phyloP scores from a whole-genome alignment of 2,113 vertebrate species.

The Puntigrus tetrazona region DNA sequence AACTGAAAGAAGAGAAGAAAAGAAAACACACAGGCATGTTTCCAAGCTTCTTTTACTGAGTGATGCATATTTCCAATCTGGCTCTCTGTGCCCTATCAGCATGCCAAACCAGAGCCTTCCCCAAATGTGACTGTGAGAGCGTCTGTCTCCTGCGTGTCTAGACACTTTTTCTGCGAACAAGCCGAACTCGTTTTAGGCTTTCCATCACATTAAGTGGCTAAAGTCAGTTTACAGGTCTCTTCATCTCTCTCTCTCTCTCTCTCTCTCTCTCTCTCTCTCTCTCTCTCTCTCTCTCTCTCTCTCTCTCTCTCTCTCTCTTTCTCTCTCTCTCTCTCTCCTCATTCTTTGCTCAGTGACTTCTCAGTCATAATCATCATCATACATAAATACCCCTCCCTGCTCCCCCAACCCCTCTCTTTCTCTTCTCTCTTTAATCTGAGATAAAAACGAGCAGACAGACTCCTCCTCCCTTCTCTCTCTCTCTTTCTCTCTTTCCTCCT shows the following conservation, averaged over 20 bases:
- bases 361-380: slow-evolving; percentile 60
- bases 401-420: slow-evolving; percentile 55
- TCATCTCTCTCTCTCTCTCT: slow-evolving; percentile 43
- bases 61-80: slow-evolving; percentile 23
- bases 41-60: slow-evolving; percentile 18
- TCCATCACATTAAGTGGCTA: slow-evolving; percentile 15
- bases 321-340: slow-evolving; percentile 53
- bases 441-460: slow-evolving; percentile 70
- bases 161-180: slow-evolving; percentile 62
- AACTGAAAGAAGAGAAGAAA: not conserved
- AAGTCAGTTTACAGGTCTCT: slow-evolving; percentile 17
- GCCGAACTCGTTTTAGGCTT: slow-evolving; percentile 64
- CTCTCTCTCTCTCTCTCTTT: slow-evolving; percentile 54
- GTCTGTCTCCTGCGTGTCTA: slow-evolving; percentile 63
- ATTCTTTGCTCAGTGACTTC: slow-evolving; percentile 46
- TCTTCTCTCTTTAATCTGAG: slow-evolving; percentile 55
- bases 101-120: slow-evolving; percentile 19
- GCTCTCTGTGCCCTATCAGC: not conserved
- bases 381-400: slow-evolving; percentile 66
- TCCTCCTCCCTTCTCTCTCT: slow-evolving; percentile 63
- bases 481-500: slow-evolving; percentile 48
- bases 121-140: slow-evolving; percentile 32
- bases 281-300: slow-evolving; percentile 51
- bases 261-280: slow-evolving; percentile 55
- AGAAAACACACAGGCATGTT: not conserved